phyloP scores from a whole-genome alignment of 2,113 vertebrate genomes.

The Oophaga pumilio region DNA sequence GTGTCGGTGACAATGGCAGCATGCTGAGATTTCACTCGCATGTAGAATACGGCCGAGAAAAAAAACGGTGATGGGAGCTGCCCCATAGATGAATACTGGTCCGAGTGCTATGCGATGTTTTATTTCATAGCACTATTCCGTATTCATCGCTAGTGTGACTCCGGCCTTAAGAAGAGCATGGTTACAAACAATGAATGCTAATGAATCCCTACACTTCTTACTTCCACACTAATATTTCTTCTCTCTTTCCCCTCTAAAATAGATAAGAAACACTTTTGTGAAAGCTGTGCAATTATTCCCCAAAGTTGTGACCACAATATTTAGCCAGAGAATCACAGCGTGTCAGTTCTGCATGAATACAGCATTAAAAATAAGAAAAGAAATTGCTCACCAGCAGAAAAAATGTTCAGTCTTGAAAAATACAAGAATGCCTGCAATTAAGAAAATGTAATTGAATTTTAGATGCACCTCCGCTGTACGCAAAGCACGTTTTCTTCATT shows the following conservation, averaged over 20 bases:
- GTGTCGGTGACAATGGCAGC: no score
- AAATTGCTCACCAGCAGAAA: conserved; percentile 11
- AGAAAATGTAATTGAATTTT: conserved; percentile 30
- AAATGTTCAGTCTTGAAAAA: conserved; percentile 20
- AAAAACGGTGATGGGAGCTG: no score
- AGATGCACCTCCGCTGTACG: no score
- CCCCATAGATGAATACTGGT: no score
- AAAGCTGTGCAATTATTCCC: conserved; percentile 48
- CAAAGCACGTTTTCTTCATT: no score
- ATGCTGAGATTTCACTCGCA: no score
- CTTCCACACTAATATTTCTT: neutral
- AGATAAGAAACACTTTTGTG: conserved; percentile 26
- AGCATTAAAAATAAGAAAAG: neutral
- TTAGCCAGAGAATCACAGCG: conserved; percentile 42
- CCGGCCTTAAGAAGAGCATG: neutral
- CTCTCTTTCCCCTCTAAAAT: neutral
- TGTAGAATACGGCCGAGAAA: no score
- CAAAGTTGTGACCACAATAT: conserved; percentile 46
- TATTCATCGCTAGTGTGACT: no score
- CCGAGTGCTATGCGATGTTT: no score
- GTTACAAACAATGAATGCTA: neutral
- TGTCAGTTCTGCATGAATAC: conserved; percentile 16
- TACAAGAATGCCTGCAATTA: conserved; percentile 39
- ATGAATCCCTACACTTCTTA: neutral
- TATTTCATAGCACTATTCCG: no score